These are phyloP conservation scores for Loripinus fragilis DNA, from an alignment of 2,888 invertebrate genomes.

Conservation along the genomic window DNA sequence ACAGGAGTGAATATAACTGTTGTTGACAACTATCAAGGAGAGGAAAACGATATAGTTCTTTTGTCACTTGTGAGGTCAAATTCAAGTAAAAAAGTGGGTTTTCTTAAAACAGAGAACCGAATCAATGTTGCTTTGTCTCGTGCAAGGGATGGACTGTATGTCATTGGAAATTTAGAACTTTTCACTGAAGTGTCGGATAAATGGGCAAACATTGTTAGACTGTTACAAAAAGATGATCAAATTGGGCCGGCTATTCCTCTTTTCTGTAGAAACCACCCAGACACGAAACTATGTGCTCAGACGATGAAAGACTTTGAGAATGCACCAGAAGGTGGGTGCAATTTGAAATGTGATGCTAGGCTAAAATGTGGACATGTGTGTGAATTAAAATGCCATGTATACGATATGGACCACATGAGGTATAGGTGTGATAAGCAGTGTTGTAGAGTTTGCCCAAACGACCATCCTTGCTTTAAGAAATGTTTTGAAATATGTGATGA, in stretches of 20 bases:
- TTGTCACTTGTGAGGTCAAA: slow-evolving; percentile 80
- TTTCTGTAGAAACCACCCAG: slow-evolving; percentile 70
- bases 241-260: slow-evolving; percentile 53
- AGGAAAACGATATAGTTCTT: slow-evolving; percentile 82
- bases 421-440: slow-evolving; percentile 76
- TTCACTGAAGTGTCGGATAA: slow-evolving; percentile 32
- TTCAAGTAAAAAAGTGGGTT: slow-evolving; percentile 74
- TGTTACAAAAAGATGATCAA: slow-evolving; percentile 31
- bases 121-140: slow-evolving; percentile 80
- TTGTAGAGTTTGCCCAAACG: neutral
- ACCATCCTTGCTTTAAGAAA: neutral
- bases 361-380: slow-evolving; percentile 88
- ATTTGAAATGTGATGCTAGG: slow-evolving; percentile 84
- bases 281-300: slow-evolving; percentile 26
- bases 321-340: slow-evolving; percentile 86
- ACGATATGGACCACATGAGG: slow-evolving; percentile 85
- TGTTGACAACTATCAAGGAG: slow-evolving; percentile 80
- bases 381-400: slow-evolving; percentile 86
- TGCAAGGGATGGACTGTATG: slow-evolving; percentile 79
- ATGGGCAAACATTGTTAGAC: slow-evolving; percentile 49
- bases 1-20: slow-evolving; percentile 65
- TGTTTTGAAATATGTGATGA: neutral
- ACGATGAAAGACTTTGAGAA: slow-evolving; percentile 42
- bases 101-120: slow-evolving; percentile 75
- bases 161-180: slow-evolving; percentile 75